Evolutionary conservation across 2,113 vertebrate genomes (phyloP).

Genomic region (Xenopus tropicalis): DNA sequence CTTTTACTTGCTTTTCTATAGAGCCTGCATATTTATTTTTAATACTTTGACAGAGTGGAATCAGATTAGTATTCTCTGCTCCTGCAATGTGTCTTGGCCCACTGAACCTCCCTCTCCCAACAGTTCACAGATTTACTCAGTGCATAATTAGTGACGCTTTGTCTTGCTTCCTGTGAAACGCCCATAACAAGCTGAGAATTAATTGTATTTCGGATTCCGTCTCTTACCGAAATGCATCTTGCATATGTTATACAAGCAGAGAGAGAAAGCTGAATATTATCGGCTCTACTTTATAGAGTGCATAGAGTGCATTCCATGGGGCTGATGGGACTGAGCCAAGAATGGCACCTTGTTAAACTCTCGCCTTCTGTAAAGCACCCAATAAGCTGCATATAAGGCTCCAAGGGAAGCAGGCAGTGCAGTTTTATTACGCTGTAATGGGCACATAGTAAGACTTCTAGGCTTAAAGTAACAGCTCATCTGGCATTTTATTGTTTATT

Average conservation of each 20-base stretch:
- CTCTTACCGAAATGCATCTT: not conserved
- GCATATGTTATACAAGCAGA: not conserved
- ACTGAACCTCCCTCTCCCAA: too few species aligned
- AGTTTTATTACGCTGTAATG: not conserved
- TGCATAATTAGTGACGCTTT: not conserved
- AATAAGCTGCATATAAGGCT: not conserved
- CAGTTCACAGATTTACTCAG: too few species aligned
- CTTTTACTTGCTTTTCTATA: too few species aligned
- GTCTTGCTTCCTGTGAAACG: not conserved
- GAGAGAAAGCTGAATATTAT: not conserved
- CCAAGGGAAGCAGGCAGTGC: not conserved
- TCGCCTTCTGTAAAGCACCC: conserved; percentile 9
- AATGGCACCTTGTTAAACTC: conserved; percentile 5
- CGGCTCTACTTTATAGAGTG: not conserved
- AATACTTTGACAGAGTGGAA: too few species aligned
- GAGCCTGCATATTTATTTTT: too few species aligned
- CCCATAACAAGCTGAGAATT: too few species aligned
- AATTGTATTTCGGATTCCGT: too few species aligned
- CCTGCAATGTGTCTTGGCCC: too few species aligned
- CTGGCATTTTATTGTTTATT: too few species aligned
- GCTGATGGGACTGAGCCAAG: not conserved
- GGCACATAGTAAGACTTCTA: conserved; percentile 2
- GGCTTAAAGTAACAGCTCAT: not conserved
- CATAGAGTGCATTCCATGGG: not conserved
- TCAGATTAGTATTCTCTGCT: too few species aligned